Conservation (phyloP, 2,888 invertebrate genomes). For the Marasmarcha lunaedactyla region DNA sequence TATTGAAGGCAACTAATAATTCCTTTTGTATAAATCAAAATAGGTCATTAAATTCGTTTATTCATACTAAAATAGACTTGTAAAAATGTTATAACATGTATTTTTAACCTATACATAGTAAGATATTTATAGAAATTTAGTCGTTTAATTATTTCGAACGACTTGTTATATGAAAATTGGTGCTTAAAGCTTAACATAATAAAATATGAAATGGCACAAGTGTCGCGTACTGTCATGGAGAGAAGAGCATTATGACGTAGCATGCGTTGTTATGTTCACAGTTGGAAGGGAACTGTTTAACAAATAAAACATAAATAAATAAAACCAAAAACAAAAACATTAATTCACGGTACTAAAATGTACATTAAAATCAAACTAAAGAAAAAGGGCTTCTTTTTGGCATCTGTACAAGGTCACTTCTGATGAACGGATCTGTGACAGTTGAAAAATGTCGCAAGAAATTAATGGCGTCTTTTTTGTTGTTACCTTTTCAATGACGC, state of each 20-base stretch:
- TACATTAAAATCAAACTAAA: too few relatives aligned
- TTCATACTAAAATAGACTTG: constrained; percentile 62
- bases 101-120: constrained; percentile 71
- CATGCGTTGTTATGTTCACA: constrained; percentile 65
- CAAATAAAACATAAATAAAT: constrained; percentile 4
- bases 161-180: constrained; percentile 71
- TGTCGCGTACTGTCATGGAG: constrained; percentile 60
- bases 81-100: constrained; percentile 70
- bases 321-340: too few relatives aligned
- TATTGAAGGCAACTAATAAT: background rate
- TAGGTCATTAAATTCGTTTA: constrained; percentile 32
- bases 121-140: constrained; percentile 70
- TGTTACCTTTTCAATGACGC: too few relatives aligned
- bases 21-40: constrained; percentile 21
- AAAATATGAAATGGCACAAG: constrained; percentile 48
- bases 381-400: too few relatives aligned
- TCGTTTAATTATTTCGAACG: constrained; percentile 71
- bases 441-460: too few relatives aligned
- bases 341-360: too few relatives aligned
- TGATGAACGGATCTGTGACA: too few relatives aligned
- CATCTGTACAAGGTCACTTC: too few relatives aligned
- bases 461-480: too few relatives aligned
- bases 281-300: constrained; percentile 33
- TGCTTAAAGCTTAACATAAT: constrained; percentile 66
- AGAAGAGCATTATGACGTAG: constrained; percentile 63